These are phyloP conservation scores for Oryzias woworae DNA, from an alignment of 2,113 vertebrate genomes.

Conservation along the genomic window DNA sequence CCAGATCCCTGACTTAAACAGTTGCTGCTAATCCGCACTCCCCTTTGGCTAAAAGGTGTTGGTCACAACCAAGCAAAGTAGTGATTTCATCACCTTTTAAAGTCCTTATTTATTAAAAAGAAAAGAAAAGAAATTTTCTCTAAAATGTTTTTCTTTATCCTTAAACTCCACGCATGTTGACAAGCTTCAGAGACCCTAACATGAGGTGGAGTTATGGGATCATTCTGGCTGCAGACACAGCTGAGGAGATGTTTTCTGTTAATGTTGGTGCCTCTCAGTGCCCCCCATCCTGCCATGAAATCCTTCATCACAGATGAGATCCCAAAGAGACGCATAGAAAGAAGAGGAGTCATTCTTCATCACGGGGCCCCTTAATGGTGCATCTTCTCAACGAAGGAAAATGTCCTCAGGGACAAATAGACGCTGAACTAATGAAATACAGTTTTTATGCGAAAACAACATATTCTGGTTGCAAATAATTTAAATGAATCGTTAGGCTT, in stretches of 20 bases:
- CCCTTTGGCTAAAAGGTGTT: too few relatives aligned
- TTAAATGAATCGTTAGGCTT: conserved; percentile 24
- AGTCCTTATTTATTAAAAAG: too few relatives aligned
- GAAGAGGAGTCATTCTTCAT: conserved; percentile 43
- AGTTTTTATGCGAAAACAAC: conserved; percentile 2
- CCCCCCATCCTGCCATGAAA: conserved; percentile 35
- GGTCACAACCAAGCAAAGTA: too few relatives aligned
- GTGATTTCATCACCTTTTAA: too few relatives aligned
- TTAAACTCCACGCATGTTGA: too few relatives aligned
- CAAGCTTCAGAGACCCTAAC: too few relatives aligned
- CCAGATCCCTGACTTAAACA: too few relatives aligned
- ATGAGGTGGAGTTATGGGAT: too few relatives aligned
- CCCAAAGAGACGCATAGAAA: conserved; percentile 18
- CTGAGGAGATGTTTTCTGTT: conserved; percentile 15
- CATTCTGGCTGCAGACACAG: neutral
- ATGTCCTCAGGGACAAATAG: conserved; percentile 29
- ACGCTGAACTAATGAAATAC: conserved; percentile 32
- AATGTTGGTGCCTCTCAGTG: conserved; percentile 25
- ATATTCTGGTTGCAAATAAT: conserved; percentile 5
- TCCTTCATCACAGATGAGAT: conserved; percentile 35
- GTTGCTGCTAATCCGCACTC: too few relatives aligned
- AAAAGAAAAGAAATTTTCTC: too few relatives aligned
- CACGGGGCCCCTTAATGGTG: conserved; percentile 55
- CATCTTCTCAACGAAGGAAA: conserved; percentile 27
- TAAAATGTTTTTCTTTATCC: too few relatives aligned